Percentiles rank a stretch among this genome's conserved stretches.
Conservation (phyloP, 2,888 invertebrate genomes). For the Heliconius cydno region DNA sequence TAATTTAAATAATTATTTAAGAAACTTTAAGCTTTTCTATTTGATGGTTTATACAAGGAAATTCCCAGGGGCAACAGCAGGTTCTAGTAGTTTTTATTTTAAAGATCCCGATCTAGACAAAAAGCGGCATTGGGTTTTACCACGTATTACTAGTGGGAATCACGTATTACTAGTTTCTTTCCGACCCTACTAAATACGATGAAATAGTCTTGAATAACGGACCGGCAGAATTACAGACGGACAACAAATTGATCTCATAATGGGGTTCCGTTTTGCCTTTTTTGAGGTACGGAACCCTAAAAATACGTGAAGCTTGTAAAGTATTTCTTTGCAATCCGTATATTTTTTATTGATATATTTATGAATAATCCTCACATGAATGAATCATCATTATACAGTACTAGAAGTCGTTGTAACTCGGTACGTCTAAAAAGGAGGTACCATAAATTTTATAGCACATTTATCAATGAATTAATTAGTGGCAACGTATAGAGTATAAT, state of each 20-base stretch:
- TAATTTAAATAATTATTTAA: no score
- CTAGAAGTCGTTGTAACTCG: not conserved
- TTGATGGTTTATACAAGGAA: no score
- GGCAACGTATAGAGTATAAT: slow-evolving; percentile 45
- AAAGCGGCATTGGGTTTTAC: not conserved
- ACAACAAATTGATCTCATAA: not conserved
- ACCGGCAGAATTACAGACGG: not conserved
- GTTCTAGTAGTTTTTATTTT: not conserved
- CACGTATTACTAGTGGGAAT: not conserved
- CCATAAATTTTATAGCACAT: slow-evolving; percentile 20
- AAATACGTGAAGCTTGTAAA: not conserved
- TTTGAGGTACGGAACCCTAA: not conserved
- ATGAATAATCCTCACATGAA: not conserved
- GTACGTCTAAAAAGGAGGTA: not conserved
- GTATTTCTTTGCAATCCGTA: not conserved
- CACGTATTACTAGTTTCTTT: not conserved
- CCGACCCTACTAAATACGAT: not conserved
- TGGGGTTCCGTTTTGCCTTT: no score
- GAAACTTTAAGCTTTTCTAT: no score
- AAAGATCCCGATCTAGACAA: not conserved
- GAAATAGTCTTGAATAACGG: not conserved
- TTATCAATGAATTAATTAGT: slow-evolving; percentile 10
- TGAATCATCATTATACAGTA: not conserved
- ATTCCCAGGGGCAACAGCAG: no score
- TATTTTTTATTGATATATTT: not conserved